phyloP scores from a whole-genome alignment of 2,797 vertebrate species.

The Ceryle rudis region DNA sequence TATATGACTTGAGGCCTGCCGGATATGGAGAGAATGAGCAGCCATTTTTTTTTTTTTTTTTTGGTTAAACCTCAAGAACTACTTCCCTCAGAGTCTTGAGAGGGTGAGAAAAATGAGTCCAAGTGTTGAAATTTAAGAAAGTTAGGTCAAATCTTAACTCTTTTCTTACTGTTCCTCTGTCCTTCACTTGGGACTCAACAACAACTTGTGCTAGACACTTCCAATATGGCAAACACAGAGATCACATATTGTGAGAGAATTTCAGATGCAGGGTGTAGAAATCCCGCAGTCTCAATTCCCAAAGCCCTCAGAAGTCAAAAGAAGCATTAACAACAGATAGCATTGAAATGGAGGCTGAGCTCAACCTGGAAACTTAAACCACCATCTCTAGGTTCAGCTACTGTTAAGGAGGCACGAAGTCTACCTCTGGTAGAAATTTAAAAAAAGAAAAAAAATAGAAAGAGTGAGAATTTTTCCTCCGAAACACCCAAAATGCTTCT shows the following conservation, averaged over 20 bases:
- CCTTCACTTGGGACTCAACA: neutral
- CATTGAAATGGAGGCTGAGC: neutral
- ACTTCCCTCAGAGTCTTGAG: neutral
- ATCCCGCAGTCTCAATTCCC: neutral
- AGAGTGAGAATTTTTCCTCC: neutral
- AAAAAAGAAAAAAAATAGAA: neutral
- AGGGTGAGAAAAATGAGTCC: neutral
- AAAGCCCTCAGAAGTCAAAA: neutral
- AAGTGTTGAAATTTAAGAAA: slow-evolving; percentile 4
- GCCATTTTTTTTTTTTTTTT: neutral
- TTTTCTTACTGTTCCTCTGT: neutral
- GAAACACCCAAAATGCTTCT: neutral
- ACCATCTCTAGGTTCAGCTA: neutral
- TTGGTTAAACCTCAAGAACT: slow-evolving; percentile 26
- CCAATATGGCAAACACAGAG: neutral
- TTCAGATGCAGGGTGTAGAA: neutral
- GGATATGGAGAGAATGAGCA: neutral
- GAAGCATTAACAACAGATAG: neutral
- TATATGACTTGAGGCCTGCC: neutral
- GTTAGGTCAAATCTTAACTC: neutral
- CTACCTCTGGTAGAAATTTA: neutral
- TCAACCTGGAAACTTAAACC: neutral
- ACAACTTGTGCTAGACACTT: neutral
- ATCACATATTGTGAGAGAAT: neutral
- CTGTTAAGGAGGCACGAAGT: neutral